Percentiles rank a stretch among this genome's conserved stretches.
Conservation (phyloP, 2,797 vertebrate species). For the Channa striata region DNA sequence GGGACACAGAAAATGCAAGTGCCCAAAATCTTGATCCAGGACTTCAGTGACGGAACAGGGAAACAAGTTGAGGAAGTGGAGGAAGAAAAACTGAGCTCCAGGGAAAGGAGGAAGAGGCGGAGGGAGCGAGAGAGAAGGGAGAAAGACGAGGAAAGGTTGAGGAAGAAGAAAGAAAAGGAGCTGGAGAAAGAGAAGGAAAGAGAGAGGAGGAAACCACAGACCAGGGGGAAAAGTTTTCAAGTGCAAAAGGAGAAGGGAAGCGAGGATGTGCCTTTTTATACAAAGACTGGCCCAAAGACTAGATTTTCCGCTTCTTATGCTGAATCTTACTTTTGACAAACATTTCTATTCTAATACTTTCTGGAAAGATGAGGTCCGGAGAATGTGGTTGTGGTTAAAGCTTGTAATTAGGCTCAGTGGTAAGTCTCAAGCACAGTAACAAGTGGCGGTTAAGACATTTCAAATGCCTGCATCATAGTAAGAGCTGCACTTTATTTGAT, state of each 20-base stretch:
- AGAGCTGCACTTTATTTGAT: not conserved
- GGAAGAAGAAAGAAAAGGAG: conserved; percentile 74
- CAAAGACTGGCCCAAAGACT: conserved; percentile 57
- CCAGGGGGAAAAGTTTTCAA: conserved; percentile 86
- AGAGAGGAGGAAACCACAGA: conserved; percentile 86
- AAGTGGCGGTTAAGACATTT: not conserved
- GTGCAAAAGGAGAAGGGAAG: conserved; percentile 56
- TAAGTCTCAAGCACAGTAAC: not conserved
- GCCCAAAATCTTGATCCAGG: conserved; percentile 86
- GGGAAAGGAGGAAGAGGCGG: conserved; percentile 78
- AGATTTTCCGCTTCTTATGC: conserved; percentile 77
- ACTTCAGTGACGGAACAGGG: conserved; percentile 78
- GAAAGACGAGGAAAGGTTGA: conserved; percentile 61
- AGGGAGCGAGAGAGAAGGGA: conserved; percentile 77
- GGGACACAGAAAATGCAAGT: conserved; percentile 69
- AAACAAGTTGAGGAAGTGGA: conserved; percentile 34
- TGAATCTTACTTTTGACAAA: conserved; percentile 86
- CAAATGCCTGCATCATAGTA: not conserved
- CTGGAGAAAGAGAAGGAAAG: conserved; percentile 81
- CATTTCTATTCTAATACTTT: not conserved
- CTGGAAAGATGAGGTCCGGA: not conserved
- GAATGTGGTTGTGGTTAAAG: not conserved
- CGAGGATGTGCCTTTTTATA: conserved; percentile 1
- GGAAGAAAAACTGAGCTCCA: conserved; percentile 72
- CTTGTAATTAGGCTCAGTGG: not conserved